phyloP scores from a whole-genome alignment of 2,888 invertebrate genomes.

The Dryococelus australis region DNA sequence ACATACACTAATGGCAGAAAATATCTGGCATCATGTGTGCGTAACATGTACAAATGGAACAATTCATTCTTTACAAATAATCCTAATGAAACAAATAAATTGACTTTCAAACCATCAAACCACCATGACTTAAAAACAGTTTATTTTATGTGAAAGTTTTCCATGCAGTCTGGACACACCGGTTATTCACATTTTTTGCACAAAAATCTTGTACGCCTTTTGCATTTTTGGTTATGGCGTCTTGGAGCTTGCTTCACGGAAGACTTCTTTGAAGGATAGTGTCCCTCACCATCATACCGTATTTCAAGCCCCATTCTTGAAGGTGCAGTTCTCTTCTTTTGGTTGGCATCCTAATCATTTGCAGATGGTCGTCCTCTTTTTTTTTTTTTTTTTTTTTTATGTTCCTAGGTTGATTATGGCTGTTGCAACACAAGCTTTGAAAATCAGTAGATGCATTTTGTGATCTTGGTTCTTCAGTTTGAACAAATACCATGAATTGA shows the following conservation, averaged over 20 bases:
- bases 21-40: background rate
- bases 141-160: background rate
- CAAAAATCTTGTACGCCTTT: background rate
- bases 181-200: background rate
- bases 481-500: constrained; percentile 43
- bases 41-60: background rate
- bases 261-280: background rate
- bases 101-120: background rate
- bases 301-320: background rate
- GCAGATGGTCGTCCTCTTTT: background rate
- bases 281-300: background rate
- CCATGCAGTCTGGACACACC: background rate
- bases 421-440: constrained; percentile 30
- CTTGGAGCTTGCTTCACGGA: background rate
- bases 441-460: constrained; percentile 24
- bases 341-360: background rate
- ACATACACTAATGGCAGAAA: too few relatives aligned
- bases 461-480: constrained; percentile 30
- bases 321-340: background rate
- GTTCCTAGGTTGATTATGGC: constrained; percentile 6
- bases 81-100: background rate
- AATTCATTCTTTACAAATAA: background rate
- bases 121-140: background rate
- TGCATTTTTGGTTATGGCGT: background rate
- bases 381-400: too few relatives aligned